Percentiles rank a stretch among this genome's conserved stretches.
phyloP scores from a whole-genome alignment of 2,797 vertebrate genomes.

The Hypotaenidia okinawae region DNA sequence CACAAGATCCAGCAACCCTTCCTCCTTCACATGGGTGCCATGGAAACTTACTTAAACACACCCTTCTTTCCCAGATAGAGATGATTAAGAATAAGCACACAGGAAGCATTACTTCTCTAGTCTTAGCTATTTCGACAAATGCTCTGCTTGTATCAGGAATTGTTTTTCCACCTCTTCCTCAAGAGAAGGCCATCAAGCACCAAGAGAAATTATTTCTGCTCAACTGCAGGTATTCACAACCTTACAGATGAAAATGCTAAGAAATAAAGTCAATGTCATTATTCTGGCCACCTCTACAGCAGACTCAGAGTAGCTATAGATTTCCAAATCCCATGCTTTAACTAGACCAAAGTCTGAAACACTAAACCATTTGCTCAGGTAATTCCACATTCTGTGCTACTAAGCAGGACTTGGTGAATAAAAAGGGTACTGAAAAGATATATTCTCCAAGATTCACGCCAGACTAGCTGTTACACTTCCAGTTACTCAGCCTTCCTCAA shows the following conservation, averaged over 20 bases:
- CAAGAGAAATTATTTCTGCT: neutral
- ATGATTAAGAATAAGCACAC: neutral
- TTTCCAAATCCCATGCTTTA: neutral
- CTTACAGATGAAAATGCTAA: neutral
- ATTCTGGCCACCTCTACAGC: neutral
- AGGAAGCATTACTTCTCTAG: neutral
- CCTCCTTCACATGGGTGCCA: fast-evolving
- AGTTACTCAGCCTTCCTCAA: neutral
- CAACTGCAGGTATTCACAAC: neutral
- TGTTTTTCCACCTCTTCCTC: neutral
- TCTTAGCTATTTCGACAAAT: neutral
- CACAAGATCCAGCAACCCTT: neutral
- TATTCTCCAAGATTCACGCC: neutral
- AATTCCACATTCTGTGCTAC: neutral
- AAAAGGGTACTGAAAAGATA: neutral
- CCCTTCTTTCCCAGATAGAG: neutral
- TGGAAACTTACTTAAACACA: neutral
- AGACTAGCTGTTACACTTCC: neutral
- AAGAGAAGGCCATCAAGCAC: neutral
- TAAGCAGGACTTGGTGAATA: neutral
- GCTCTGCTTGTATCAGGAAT: neutral
- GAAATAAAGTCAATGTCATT: neutral
- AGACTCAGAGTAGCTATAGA: neutral
- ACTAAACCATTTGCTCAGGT: neutral
- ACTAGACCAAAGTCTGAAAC: neutral